A percentile compares a stretch with the other conserved stretches of the same genome.
phyloP scores from a whole-genome alignment of 1,140 invertebrate genomes.

The Heliconius himera region DNA sequence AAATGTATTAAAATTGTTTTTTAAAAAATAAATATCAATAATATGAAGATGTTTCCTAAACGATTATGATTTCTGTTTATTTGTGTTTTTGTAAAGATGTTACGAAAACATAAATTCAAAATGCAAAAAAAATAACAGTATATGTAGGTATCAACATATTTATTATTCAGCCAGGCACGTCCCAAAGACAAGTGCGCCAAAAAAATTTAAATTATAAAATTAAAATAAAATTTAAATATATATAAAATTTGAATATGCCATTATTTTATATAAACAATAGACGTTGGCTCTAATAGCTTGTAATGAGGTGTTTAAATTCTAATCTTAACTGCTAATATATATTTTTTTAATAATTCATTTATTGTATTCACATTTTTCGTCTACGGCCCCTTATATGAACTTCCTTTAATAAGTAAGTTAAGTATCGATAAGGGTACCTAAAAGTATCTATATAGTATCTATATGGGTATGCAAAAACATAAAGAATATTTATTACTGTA shows the following conservation, averaged over 20 bases:
- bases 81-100: too few species aligned
- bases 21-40: too few species aligned
- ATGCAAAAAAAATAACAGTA: too few species aligned
- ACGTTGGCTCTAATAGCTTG: not conserved
- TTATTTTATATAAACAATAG: constrained; percentile 17
- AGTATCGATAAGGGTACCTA: too few species aligned
- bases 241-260: not conserved
- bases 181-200: not conserved
- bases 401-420: not conserved
- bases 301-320: constrained; percentile 24
- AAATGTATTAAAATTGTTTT: too few species aligned
- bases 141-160: not conserved
- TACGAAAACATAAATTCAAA: too few species aligned
- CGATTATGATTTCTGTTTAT: too few species aligned
- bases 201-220: not conserved
- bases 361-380: constrained; percentile 17
- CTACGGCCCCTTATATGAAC: not conserved
- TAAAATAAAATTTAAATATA: constrained; percentile 10
- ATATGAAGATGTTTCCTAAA: too few species aligned
- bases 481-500: not conserved
- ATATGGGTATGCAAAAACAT: not conserved
- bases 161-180: not conserved
- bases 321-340: not conserved
- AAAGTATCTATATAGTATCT: not conserved
- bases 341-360: not conserved